These are phyloP conservation scores for Muschampia plurimacula DNA, from an alignment of 2,888 invertebrate genomes.

Conservation along the genomic window DNA sequence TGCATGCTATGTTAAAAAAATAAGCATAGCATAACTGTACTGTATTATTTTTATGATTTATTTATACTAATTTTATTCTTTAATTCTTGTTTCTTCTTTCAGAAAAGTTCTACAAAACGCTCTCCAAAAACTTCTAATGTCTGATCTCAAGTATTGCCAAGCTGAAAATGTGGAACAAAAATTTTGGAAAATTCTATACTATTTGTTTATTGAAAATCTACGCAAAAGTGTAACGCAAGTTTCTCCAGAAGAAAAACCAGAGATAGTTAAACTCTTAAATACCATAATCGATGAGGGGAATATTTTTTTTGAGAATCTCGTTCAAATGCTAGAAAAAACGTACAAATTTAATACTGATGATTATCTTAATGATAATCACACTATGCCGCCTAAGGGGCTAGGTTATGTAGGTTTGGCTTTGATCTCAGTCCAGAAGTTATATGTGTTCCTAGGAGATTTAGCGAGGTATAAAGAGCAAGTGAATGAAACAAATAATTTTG, in stretches of 20 bases:
- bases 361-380: constrained; percentile 85
- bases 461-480: constrained; percentile 95
- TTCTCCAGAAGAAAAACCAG: constrained; percentile 86
- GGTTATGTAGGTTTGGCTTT: constrained; percentile 91
- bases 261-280: constrained; percentile 88
- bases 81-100: constrained; percentile 48
- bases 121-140: constrained; percentile 88
- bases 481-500: constrained; percentile 92
- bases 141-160: constrained; percentile 94
- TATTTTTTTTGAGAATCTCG: constrained; percentile 90
- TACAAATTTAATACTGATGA: constrained; percentile 90
- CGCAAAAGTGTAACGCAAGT: constrained; percentile 88
- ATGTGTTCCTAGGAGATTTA: constrained; percentile 96
- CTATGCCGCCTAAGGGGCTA: constrained; percentile 86
- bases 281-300: constrained; percentile 92
- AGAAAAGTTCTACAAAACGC: constrained; percentile 88
- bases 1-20: no score
- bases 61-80: not conserved
- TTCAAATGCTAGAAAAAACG: constrained; percentile 90
- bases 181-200: constrained; percentile 96
- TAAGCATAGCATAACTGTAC: no score
- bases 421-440: constrained; percentile 94
- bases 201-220: constrained; percentile 94
- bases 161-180: constrained; percentile 95
- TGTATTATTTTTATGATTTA: no score